Evolutionary conservation across 53 echinoderm and acorn worm genomes (phyloP).

Genomic region (Temnopleurus reevesii): DNA sequence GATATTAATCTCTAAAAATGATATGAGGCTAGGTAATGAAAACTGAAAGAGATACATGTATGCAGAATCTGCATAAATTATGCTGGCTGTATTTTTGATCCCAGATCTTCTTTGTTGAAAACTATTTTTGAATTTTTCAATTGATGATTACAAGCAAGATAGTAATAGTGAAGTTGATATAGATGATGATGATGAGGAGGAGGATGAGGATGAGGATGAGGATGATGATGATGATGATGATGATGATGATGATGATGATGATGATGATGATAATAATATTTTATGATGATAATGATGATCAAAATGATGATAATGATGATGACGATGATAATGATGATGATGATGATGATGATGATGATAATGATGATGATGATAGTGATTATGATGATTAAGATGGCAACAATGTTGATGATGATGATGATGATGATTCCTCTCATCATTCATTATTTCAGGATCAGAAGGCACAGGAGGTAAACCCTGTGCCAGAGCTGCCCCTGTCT

Average conservation of each 20-base stretch:
- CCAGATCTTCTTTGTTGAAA: too few species aligned
- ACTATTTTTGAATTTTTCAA: too few species aligned
- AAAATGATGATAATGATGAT: background rate
- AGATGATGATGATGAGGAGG: background rate
- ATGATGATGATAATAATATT: background rate
- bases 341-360: background rate
- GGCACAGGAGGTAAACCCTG: conserved; percentile 62
- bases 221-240: background rate
- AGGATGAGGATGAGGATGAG: background rate
- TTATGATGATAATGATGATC: background rate
- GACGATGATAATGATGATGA: background rate
- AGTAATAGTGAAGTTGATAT: background rate
- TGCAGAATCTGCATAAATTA: too few species aligned
- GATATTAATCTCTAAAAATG: too few species aligned
- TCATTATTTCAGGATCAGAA: conserved; percentile 42
- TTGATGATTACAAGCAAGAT: background rate
- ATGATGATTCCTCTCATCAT: background rate
- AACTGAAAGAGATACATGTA: too few species aligned
- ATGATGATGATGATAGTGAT: background rate
- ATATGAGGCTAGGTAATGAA: too few species aligned
- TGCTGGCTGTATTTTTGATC: too few species aligned
- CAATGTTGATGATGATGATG: background rate
- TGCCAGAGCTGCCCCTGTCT: conserved; percentile 52
- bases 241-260: background rate
- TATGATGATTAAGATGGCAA: background rate